Evolutionary conservation across 2,888 invertebrate species (phyloP).

Genomic region (Busseola fusca): DNA sequence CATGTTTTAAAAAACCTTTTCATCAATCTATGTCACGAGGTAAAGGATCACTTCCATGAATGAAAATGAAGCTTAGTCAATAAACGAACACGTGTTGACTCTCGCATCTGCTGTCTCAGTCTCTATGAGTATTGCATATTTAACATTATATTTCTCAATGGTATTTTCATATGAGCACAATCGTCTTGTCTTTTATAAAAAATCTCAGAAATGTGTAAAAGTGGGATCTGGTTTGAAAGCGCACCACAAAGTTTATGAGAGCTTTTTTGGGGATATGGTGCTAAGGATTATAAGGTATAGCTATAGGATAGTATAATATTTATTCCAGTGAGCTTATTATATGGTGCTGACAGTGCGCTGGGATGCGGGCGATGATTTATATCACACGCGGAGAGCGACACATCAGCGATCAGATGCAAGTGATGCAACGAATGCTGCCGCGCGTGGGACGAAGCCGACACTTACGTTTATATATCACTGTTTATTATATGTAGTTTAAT

Average conservation of each 20-base stretch:
- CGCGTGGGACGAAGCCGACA: slow-evolving; percentile 33
- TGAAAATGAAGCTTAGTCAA: slow-evolving; percentile 53
- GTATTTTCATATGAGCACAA: slow-evolving; percentile 16
- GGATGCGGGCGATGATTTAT: slow-evolving; percentile 62
- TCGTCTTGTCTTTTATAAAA: slow-evolving; percentile 10
- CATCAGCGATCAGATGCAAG: slow-evolving; percentile 45
- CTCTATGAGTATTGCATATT: slow-evolving; percentile 40
- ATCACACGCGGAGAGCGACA: slow-evolving; percentile 55
- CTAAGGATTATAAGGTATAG: neutral
- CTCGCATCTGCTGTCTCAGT: slow-evolving; percentile 54
- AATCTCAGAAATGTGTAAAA: slow-evolving; percentile 7
- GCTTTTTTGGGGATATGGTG: neutral
- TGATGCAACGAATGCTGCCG: slow-evolving; percentile 44
- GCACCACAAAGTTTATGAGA: neutral
- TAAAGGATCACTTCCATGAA: slow-evolving; percentile 59
- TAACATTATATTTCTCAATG: slow-evolving; percentile 27
- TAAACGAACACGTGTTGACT: slow-evolving; percentile 61
- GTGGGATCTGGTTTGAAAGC: neutral
- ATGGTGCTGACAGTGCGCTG: slow-evolving; percentile 35
- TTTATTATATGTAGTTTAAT: slow-evolving; percentile 25
- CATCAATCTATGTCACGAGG: slow-evolving; percentile 41
- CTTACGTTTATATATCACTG: slow-evolving; percentile 44
- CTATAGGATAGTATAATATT: slow-evolving; percentile 23
- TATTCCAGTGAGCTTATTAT: slow-evolving; percentile 52
- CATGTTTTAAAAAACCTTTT: slow-evolving; percentile 27